Base-by-base conservation (phyloP, 2,888 invertebrate species). In the Drosophila neotestacea region DNA sequence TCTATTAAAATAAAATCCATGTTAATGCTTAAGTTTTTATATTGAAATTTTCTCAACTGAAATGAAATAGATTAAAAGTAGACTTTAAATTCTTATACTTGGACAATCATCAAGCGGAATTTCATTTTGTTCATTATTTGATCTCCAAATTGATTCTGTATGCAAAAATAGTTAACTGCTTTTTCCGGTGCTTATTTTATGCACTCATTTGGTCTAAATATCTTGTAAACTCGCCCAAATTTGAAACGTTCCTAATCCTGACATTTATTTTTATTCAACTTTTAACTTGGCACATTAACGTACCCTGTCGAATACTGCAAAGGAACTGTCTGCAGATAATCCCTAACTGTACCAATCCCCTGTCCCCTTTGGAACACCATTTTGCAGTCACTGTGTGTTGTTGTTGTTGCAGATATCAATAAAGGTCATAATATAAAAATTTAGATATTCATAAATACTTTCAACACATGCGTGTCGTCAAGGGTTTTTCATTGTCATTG, bases 391-490 rank as follows among this genome's bases (percentile, higher is more conserved):
- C 44, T 70, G 70, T 70, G 44, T 52, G 48, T 16, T 16, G 22
- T 22, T 2, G 22, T 22, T 59, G 48, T 30, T 64, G 51, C 51
- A 16, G 60, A 41, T 63, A 61, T 68, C 77, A 77, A 80, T 77
- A 30, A 9, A 55, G 61, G 41, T 38, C 59, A 58, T 59, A 61
- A 51, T 58, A 59, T 51, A 48, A 10, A 46, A 39, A 42, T 69
- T 54, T 61, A 68, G 64, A 72, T 75, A 79, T 81, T 72, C 79
- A 81, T 72, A 70, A 78, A 78, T 72, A 62, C 61, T 72, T 84
- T 78, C 63, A 75, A 65, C 69, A 78, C 85, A 83, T 69, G 75
- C 75, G 54, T 70, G 78, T 46, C 44, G 50, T 38, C 47, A 60
- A 47, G 42, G 51, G 51, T 44, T 64, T 39, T 28, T 41, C 50